Conservation (phyloP, 2,888 invertebrate species). For the Synergus japonicus region DNA sequence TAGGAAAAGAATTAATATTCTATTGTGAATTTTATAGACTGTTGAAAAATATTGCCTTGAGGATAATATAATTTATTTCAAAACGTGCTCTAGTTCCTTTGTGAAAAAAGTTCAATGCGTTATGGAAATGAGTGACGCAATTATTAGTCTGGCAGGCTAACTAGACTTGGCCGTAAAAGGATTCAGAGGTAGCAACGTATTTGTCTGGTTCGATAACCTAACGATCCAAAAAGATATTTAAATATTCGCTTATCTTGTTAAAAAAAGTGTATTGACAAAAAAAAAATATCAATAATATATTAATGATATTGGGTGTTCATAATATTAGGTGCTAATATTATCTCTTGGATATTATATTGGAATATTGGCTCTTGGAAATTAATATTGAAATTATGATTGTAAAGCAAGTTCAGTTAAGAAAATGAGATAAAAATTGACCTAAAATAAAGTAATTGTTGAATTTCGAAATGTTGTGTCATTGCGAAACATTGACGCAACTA, state of each 20-base stretch:
- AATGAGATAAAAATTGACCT: background rate
- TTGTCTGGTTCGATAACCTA: background rate
- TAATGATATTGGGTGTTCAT: too few relatives aligned
- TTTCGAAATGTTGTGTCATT: background rate
- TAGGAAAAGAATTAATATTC: background rate
- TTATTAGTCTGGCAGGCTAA: background rate
- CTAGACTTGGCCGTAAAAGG: background rate
- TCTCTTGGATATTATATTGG: too few relatives aligned
- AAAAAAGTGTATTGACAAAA: too few relatives aligned
- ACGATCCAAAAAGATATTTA: background rate
- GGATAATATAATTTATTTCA: background rate
- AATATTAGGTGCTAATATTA: too few relatives aligned
- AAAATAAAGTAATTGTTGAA: background rate
- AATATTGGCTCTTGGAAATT: too few relatives aligned
- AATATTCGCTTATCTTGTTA: too few relatives aligned
- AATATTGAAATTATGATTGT: too few relatives aligned
- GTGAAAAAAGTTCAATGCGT: background rate
- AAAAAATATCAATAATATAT: too few relatives aligned
- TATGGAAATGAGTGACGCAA: slow-evolving; percentile 3
- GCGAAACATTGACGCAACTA: background rate
- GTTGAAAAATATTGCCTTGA: background rate
- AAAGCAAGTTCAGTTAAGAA: too few relatives aligned
- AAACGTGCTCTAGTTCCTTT: background rate
- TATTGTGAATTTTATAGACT: background rate
- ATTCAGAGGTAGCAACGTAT: background rate